Conservation (phyloP, 2,888 invertebrate species). For the Salpingus planirostris region DNA sequence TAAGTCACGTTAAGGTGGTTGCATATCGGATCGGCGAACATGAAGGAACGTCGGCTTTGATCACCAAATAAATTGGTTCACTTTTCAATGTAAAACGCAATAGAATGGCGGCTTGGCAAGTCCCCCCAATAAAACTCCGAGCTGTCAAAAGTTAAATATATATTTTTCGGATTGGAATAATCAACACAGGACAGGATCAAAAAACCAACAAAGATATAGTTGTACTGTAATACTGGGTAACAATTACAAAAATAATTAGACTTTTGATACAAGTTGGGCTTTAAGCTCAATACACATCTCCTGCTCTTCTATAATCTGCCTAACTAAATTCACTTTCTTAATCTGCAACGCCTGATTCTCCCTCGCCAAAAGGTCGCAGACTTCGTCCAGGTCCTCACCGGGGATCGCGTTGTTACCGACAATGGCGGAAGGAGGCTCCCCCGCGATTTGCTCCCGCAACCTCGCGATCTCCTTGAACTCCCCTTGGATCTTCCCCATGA, state of each 20-base stretch:
- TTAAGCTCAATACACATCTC: slow-evolving; percentile 39
- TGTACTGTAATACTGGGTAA: slow-evolving; percentile 13
- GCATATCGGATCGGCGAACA: no score
- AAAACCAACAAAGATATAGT: no score
- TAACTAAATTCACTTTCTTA: slow-evolving; percentile 39
- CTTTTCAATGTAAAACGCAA: no score
- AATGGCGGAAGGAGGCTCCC: neutral
- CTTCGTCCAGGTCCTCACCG: slow-evolving; percentile 31
- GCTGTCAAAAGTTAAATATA: no score
- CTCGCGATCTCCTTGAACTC: slow-evolving; percentile 61
- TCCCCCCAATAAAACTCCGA: no score
- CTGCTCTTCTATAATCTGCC: slow-evolving; percentile 40
- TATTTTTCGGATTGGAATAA: no score
- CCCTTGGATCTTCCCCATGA: slow-evolving; percentile 60
- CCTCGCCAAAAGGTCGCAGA: slow-evolving; percentile 35
- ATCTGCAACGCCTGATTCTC: slow-evolving; percentile 42
- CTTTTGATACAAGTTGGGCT: slow-evolving; percentile 18
- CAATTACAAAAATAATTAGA: slow-evolving; percentile 5
- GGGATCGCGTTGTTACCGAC: slow-evolving; percentile 8
- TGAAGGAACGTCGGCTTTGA: no score
- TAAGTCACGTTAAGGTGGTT: no score
- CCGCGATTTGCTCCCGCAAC: slow-evolving; percentile 23
- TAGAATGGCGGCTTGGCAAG: no score
- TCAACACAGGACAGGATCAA: no score
- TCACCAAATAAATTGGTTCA: no score